Percentiles rank a stretch among this genome's conserved stretches.
Conservation (phyloP, 2,888 invertebrate species). For the Notocelia uddmanniana region DNA sequence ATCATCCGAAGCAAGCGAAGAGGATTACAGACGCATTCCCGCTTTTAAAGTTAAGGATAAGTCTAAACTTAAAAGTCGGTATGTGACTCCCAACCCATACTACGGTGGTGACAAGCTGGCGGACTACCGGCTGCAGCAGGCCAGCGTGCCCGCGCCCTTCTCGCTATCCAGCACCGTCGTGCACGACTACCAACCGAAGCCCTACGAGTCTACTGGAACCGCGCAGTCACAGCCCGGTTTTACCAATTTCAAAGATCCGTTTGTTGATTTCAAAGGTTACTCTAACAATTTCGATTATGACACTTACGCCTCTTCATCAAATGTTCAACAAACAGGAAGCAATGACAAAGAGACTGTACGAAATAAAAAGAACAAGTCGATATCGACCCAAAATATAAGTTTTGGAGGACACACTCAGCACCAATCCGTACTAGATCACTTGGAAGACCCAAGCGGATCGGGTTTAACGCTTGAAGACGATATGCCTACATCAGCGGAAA, state of each 20-base stretch:
- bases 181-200: constrained; percentile 74
- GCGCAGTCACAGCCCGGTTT: constrained; percentile 55
- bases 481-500: constrained; percentile 63
- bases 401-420: constrained; percentile 73
- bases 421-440: constrained; percentile 71
- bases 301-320: constrained; percentile 72
- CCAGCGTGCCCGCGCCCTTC: constrained; percentile 68
- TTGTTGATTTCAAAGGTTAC: constrained; percentile 67
- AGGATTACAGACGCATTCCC: constrained; percentile 67
- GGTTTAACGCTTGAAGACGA: constrained; percentile 58
- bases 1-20: constrained; percentile 57
- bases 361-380: constrained; percentile 72
- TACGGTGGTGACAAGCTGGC: constrained; percentile 59
- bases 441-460: constrained; percentile 62
- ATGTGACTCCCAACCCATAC: constrained; percentile 52
- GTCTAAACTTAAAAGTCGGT: constrained; percentile 60
- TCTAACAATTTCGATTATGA: constrained; percentile 73
- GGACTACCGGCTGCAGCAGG: constrained; percentile 64
- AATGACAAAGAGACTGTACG: constrained; percentile 60
- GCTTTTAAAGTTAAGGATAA: constrained; percentile 68
- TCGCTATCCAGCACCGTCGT: constrained; percentile 72
- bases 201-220: constrained; percentile 52
- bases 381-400: constrained; percentile 78
- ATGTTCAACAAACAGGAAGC: constrained; percentile 63
- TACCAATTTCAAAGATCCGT: constrained; percentile 68